Evolutionary conservation across 2,113 vertebrate species (phyloP).

Genomic region (Poecile atricapillus): DNA sequence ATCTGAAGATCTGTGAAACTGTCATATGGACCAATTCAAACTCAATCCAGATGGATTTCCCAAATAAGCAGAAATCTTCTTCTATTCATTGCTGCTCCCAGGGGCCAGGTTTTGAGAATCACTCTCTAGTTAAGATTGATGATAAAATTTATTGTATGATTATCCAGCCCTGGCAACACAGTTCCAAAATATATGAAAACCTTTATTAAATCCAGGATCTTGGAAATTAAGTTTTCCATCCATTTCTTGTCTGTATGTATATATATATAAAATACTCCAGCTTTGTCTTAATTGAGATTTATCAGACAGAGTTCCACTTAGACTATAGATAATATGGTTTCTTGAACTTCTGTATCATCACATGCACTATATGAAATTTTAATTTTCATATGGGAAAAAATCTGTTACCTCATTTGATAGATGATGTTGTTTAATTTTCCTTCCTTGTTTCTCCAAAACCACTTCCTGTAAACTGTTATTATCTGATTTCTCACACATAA

Average conservation of each 20-base stretch:
- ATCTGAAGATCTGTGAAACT: background rate
- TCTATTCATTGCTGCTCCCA: background rate
- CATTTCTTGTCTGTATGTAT: background rate
- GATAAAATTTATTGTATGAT: background rate
- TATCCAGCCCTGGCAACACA: background rate
- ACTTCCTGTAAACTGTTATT: background rate
- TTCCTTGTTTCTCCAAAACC: background rate
- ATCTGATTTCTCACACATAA: background rate
- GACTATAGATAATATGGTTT: background rate
- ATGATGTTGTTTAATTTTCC: background rate
- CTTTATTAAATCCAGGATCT: background rate
- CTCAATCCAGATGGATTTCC: background rate
- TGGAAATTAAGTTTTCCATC: background rate
- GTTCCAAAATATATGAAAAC: background rate
- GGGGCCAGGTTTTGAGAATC: background rate
- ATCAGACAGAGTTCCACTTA: background rate
- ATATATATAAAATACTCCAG: fast-evolving
- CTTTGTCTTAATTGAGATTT: background rate
- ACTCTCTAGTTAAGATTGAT: background rate
- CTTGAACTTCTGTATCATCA: background rate
- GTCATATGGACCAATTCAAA: background rate
- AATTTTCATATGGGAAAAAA: background rate
- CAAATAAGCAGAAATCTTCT: background rate
- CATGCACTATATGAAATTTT: background rate
- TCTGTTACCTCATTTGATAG: background rate